These are phyloP conservation scores for Merops nubicus DNA, from an alignment of 2,113 vertebrate genomes.

Conservation along the genomic window DNA sequence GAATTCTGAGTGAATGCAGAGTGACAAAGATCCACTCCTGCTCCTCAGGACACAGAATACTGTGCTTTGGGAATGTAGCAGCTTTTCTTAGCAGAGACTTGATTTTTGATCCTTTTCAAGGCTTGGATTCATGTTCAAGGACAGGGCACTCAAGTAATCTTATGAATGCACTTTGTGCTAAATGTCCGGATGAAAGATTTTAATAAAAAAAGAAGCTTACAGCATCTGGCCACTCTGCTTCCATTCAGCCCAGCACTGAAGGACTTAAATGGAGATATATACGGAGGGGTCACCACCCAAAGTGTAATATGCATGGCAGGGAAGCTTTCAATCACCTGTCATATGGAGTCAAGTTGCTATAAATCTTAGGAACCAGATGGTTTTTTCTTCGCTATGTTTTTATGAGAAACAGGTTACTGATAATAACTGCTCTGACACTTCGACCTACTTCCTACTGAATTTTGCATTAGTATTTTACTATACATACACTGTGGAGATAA, in stretches of 20 bases:
- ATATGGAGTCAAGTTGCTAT: conserved; percentile 45
- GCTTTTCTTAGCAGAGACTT: conserved; percentile 64
- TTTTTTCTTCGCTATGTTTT: conserved; percentile 57
- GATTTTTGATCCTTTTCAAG: conserved; percentile 69
- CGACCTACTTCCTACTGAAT: conserved; percentile 33
- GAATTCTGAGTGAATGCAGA: conserved; percentile 3
- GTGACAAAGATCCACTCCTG: not conserved
- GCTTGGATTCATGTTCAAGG: conserved; percentile 61
- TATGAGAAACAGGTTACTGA: conserved; percentile 67
- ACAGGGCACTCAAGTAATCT: conserved; percentile 49
- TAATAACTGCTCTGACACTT: conserved; percentile 62
- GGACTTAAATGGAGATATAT: conserved; percentile 60
- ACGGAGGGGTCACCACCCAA: conserved; percentile 59
- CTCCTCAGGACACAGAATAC: conserved; percentile 33
- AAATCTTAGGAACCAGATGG: conserved; percentile 58
- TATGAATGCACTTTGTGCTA: conserved; percentile 29
- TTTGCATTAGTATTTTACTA: conserved; percentile 36
- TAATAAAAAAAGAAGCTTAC: conserved; percentile 27
- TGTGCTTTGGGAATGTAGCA: not conserved
- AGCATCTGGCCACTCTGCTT: conserved; percentile 31
- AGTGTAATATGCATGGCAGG: conserved; percentile 63
- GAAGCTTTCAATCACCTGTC: conserved; percentile 68
- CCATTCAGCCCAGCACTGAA: conserved; percentile 36
- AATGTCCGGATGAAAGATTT: conserved; percentile 27
- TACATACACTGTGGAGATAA: not conserved